Conservation (phyloP, 2,888 invertebrate species). For the Caenorhabditis virilis region DNA sequence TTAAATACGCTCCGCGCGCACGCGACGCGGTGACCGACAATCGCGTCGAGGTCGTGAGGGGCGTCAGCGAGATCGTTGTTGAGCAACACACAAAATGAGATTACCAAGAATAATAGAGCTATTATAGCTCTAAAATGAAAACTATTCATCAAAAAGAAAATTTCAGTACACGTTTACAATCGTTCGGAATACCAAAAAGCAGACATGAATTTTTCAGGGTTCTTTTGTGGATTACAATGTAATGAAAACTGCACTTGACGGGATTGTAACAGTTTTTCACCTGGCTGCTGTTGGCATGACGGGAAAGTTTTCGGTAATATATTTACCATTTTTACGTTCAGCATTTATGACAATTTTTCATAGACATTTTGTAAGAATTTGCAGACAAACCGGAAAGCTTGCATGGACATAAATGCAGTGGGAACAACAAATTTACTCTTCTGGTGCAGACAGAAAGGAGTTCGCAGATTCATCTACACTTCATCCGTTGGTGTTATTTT, state of each 20-base stretch:
- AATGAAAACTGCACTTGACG: slow-evolving; percentile 11
- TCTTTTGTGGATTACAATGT: slow-evolving; percentile 14
- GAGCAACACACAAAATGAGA: too few species aligned
- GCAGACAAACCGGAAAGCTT: slow-evolving; percentile 13
- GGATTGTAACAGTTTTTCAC: slow-evolving; percentile 18
- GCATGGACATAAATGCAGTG: slow-evolving; percentile 18
- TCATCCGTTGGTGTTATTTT: slow-evolving; percentile 27
- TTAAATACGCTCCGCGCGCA: too few species aligned
- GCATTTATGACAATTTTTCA: too few species aligned
- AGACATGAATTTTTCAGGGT: slow-evolving; percentile 4
- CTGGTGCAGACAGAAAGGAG: slow-evolving; percentile 7
- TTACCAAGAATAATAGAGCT: too few species aligned
- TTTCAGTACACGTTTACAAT: too few species aligned
- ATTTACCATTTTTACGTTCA: neutral
- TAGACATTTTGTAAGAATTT: too few species aligned
- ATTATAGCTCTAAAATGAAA: too few species aligned
- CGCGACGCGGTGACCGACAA: too few species aligned
- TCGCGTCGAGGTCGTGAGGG: too few species aligned
- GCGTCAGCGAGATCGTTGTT: too few species aligned
- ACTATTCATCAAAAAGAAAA: too few species aligned
- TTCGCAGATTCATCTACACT: slow-evolving; percentile 21
- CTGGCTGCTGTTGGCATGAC: slow-evolving; percentile 39
- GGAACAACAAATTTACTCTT: slow-evolving; percentile 18
- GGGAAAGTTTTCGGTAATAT: slow-evolving; percentile 14
- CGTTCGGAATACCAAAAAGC: neutral